Base-by-base conservation (phyloP, 2,797 vertebrate genomes). In the Galago senegalensis region DNA sequence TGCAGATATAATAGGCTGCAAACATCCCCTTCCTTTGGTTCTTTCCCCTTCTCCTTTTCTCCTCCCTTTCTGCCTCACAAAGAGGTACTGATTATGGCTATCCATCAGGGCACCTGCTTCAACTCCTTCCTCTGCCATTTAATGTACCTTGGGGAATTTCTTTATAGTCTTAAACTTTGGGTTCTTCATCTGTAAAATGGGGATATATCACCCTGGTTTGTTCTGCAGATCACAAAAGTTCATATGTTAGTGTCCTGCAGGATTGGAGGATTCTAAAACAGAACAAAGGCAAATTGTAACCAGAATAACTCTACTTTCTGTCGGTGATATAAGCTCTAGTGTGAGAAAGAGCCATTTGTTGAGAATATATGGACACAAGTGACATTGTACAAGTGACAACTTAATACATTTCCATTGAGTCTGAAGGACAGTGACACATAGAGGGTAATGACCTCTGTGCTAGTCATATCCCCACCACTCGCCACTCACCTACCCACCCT, bases 201-300 rank as follows among this genome's bases (percentile, higher is more conserved):
- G 53, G 2, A 2, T 11, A 1, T 5, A 7, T 29, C 5, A 21
- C 5, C 17, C n/a, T 27, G 40, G 31, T 13, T 10, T 70, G 29
- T 43, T 21, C n/a, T 46, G 27, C 0, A 2, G 10, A 37, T 76
- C 25, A 25, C 34, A 72, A 46, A 93, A 58, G 31, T 13, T 37
- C 34, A 4, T 29, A 20, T 23, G 37, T 27, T 3, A 1, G 4
- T 31, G 31, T 65, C 34, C 37, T 63, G 37, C 1, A 25, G 82
- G 20, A 46, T 7, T 37, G 0, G 2, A 56, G 20, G 46, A 56
- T 56, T 86, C 40, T 29, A 29, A 29, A 40, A 76, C 11, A 9
- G 8, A 85, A 29, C 4, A 23, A 18, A 23, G 61, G 25, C 8
- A n/a, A 58, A 7, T 29, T 53, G 60, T 27, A 31, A 56, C 31